Evolutionary conservation across 2,888 invertebrate species (phyloP).

Genomic region (Luperina testacea): DNA sequence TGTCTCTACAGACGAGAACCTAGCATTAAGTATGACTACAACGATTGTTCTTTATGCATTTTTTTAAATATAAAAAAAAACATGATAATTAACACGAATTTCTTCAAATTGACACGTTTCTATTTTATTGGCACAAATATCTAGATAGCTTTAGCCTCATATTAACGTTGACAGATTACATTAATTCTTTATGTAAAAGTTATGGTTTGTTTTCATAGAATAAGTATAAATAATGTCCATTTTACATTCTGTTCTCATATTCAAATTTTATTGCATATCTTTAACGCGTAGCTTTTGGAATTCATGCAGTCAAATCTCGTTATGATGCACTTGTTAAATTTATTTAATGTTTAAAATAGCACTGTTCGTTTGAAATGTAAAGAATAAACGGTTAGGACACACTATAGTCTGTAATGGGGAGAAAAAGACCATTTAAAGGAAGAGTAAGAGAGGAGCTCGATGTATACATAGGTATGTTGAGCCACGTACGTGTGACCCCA

Average conservation of each 20-base stretch:
- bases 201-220: conserved; percentile 63
- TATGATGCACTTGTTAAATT: conserved; percentile 87
- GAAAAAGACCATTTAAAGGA: conserved; percentile 83
- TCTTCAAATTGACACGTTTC: conserved; percentile 82
- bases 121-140: conserved; percentile 86
- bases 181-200: conserved; percentile 66
- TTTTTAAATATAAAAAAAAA: conserved; percentile 73
- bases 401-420: conserved; percentile 73
- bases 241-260: conserved; percentile 63
- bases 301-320: conserved; percentile 92
- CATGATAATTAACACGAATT: conserved; percentile 71
- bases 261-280: conserved; percentile 69
- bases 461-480: conserved; percentile 71
- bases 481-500: conserved; percentile 61
- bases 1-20: conserved; percentile 69
- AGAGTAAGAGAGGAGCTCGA: conserved; percentile 59
- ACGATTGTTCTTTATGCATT: conserved; percentile 85
- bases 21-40: conserved; percentile 81
- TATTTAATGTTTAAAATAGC: conserved; percentile 39
- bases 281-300: conserved; percentile 73
- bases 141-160: conserved; percentile 80
- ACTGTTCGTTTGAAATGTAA: conserved; percentile 39
- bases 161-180: conserved; percentile 73
- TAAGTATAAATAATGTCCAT: conserved; percentile 62
- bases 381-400: conserved; percentile 37